Percentiles rank a stretch among this genome's conserved stretches.
Evolutionary conservation across 2,888 invertebrate species (phyloP).

Genomic region (Megastigmus dorsalis): DNA sequence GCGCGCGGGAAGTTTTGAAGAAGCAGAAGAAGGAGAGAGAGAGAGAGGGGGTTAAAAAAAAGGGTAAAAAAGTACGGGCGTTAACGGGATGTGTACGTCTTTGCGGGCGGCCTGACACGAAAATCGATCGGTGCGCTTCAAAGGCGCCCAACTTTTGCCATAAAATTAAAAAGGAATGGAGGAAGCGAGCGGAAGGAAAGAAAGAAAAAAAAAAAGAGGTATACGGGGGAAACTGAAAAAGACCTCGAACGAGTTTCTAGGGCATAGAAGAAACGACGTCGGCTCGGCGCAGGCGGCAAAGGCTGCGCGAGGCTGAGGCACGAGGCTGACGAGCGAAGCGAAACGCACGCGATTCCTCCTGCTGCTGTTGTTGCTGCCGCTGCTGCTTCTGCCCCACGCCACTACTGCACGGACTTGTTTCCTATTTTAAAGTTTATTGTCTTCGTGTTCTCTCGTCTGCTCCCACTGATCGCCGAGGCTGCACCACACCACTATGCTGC

Average conservation of each 20-base stretch:
- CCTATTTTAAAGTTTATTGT: conserved; percentile 51
- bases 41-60: background rate
- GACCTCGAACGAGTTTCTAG: background rate
- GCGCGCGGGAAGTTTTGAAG: background rate
- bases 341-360: conserved; percentile 62
- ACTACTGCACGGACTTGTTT: conserved; percentile 36
- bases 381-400: background rate
- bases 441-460: conserved; percentile 41
- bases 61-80: background rate
- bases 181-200: conserved; percentile 14
- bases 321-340: conserved; percentile 60
- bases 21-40: background rate
- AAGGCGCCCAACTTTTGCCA: conserved; percentile 30
- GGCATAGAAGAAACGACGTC: conserved; percentile 1
- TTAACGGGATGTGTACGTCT: conserved; percentile 3
- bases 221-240: conserved; percentile 38
- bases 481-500: too few species aligned
- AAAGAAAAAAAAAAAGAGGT: background rate
- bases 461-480: background rate
- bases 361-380: too few species aligned
- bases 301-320: too few species aligned
- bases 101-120: conserved; percentile 18
- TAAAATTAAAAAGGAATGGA: conserved; percentile 29
- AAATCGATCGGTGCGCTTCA: conserved; percentile 45
- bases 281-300: too few species aligned